Base-by-base conservation (phyloP, 2,797 vertebrate species). In the Enteromius thamalakanensis region DNA sequence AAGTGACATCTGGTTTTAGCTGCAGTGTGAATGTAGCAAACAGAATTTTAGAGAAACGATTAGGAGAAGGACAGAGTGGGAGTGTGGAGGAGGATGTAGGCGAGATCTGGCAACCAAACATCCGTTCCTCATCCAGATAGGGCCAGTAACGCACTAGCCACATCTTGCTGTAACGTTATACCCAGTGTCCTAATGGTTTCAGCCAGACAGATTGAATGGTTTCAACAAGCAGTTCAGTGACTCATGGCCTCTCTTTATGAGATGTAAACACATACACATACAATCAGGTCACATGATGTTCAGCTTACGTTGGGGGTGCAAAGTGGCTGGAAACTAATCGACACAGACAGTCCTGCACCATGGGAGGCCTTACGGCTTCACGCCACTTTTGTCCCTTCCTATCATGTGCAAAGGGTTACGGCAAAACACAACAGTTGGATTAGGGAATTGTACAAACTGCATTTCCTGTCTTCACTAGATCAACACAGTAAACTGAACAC, bases 181-280 rank as follows among this genome's bases (percentile, higher is more conserved):
- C 71, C 10, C 14, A 26, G 21, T 74, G 58, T 49, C 42, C 70
- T 81, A 81, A 81, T 81, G 80, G 51, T 74, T 81, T 81, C 45
- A 65, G 14, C 45, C 70, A 74, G 21, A 74, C 60, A 40, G 70
- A 65, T 58, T 23, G 55, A 81, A 81, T 81, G 70, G 51, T 74
- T 74, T 81, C 45, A 65, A 14, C 29, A 49, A 51, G 21, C 49
- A 37, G 55, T 49, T 4, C 14, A 74, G 51, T 81, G 70, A 72
- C 42, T 55, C 67, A 64, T 0, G 5, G 15, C 23, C 26, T 74
- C 29, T 47, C 26, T 81, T 71, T 74, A 64, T 81, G 15, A 9
- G 42, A 76, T 58, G 47, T 23, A 82, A 68, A 68, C 47, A 68
- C 78, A 53, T 34, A 17, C 64, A 15, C 45, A 19, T 49, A 51